Base-by-base conservation (phyloP, 2,113 vertebrate genomes). In the Tyto alba region DNA sequence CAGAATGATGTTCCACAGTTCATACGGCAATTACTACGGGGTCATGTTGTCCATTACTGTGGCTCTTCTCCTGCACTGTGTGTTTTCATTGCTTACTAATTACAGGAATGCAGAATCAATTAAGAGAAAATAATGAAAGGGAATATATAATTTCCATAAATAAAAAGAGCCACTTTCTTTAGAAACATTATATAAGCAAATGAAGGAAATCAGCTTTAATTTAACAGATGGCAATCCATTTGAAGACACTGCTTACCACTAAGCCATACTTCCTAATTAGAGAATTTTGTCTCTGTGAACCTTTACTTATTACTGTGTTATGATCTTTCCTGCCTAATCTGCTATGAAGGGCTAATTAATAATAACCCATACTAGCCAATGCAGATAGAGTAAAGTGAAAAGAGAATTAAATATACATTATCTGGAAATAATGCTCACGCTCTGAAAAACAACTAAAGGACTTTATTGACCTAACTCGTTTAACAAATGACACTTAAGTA, bases 281-380 rank as follows among this genome's bases (percentile, higher is more conserved):
- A 97, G 83, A 94, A 96, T 96, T 98, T 96, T 96, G 91, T 96
- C 96, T 97, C 89, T 95, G 86, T 88, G 95, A 96, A 96, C 88
- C 64, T 97, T 95, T 93, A 94, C 67, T 86, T 96, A 95, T 97
- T 90, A 96, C 87, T 57, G 41, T 55, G 64, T 86, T 71, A 52
- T 93, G 97, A 97, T 97, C 96, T 97, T 92, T 95, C 93, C 87
- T 95, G 88, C 93, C 87, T 98, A 96, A 97, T 96, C 95, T 76
- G 83, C 96, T 97, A 94, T 93, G 97, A 97, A 98, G 92, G 96
- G 96, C 96, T 96, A 97, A 98, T 98, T 98, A 97, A 97, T 96
- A 97, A 95, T 93, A 97, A 97, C 53, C 72, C 77, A 91, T 41
- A 48, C 72, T 71, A 93, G 94, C 83, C 93, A 72, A 95, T 76